Percentiles rank a stretch among this genome's conserved stretches.
Conservation (phyloP, 2,888 invertebrate species). For the Lithosia quadra region DNA sequence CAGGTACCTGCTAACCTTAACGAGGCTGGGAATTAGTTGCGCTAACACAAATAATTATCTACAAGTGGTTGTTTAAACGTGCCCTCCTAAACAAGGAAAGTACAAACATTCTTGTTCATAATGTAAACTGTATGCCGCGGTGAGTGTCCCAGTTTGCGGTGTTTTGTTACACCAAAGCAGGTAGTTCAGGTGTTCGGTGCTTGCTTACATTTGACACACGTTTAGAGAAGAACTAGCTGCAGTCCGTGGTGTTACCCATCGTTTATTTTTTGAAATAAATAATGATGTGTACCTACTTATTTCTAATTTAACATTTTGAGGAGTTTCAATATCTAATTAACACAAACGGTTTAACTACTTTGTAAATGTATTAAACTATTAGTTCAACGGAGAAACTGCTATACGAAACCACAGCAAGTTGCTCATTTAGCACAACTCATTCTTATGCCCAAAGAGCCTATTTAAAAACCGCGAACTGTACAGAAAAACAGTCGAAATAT, state of each 20-base stretch:
- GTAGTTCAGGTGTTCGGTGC: slow-evolving; percentile 19
- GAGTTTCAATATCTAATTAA: too few relatives aligned
- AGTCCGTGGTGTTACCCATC: neutral
- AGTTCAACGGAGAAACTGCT: too few relatives aligned
- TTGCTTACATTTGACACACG: slow-evolving; percentile 40
- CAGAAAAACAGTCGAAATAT: too few relatives aligned
- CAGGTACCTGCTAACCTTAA: slow-evolving; percentile 11
- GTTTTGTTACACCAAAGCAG: slow-evolving; percentile 13
- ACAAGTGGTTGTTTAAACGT: slow-evolving; percentile 55
- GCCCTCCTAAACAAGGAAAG: slow-evolving; percentile 42
- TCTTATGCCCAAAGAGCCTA: too few relatives aligned
- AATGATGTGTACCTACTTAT: too few relatives aligned
- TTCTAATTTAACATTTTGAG: too few relatives aligned
- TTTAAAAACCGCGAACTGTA: too few relatives aligned
- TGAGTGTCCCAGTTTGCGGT: slow-evolving; percentile 37
- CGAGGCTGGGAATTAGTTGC: slow-evolving; percentile 55
- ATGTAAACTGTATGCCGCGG: slow-evolving; percentile 29
- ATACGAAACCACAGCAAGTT: too few relatives aligned
- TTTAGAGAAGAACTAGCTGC: neutral
- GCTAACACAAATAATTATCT: slow-evolving; percentile 64
- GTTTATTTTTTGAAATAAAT: neutral
- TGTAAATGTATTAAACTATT: too few relatives aligned
- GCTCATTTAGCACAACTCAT: too few relatives aligned
- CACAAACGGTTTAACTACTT: too few relatives aligned
- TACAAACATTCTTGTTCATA: slow-evolving; percentile 45